phyloP scores from a whole-genome alignment of 2,888 invertebrate species.

The Lepidochrysops patricia region DNA sequence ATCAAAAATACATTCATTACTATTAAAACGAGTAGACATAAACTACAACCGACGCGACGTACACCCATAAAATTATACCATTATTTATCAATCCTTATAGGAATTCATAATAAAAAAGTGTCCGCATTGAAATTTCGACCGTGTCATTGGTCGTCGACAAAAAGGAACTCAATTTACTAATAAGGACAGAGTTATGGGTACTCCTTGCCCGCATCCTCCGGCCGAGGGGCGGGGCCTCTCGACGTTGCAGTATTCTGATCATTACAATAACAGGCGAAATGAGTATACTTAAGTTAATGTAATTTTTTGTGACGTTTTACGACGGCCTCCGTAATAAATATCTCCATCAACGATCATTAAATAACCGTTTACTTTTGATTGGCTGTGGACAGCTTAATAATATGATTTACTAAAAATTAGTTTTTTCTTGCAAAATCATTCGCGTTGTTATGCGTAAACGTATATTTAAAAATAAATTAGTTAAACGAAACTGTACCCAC shows the following conservation, averaged over 20 bases:
- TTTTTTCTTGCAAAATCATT: not conserved
- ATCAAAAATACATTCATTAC: not conserved
- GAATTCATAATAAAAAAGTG: constrained; percentile 6
- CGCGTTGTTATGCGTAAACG: not conserved
- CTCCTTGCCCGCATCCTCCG: not conserved
- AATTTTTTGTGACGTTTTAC: not conserved
- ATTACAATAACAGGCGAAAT: constrained; percentile 8
- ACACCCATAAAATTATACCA: not conserved
- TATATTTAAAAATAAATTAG: not conserved
- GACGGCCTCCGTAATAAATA: not conserved
- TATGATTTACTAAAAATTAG: constrained; percentile 1
- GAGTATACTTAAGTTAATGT: not conserved
- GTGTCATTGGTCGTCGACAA: constrained; percentile 5
- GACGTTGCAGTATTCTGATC: constrained; percentile 6
- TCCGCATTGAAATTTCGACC: not conserved
- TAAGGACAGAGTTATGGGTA: constrained; percentile 9
- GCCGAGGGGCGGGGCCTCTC: not conserved
- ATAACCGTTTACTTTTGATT: constrained; percentile 10
- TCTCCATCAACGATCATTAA: constrained; percentile 9
- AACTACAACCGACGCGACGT: not conserved
- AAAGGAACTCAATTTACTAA: constrained; percentile 8
- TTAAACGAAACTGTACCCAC: not conserved
- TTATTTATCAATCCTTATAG: constrained; percentile 7
- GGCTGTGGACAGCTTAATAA: not conserved
- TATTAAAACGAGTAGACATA: not conserved